Evolutionary conservation across 2,113 vertebrate genomes (phyloP).

Genomic region (Hippocampus barbouri): DNA sequence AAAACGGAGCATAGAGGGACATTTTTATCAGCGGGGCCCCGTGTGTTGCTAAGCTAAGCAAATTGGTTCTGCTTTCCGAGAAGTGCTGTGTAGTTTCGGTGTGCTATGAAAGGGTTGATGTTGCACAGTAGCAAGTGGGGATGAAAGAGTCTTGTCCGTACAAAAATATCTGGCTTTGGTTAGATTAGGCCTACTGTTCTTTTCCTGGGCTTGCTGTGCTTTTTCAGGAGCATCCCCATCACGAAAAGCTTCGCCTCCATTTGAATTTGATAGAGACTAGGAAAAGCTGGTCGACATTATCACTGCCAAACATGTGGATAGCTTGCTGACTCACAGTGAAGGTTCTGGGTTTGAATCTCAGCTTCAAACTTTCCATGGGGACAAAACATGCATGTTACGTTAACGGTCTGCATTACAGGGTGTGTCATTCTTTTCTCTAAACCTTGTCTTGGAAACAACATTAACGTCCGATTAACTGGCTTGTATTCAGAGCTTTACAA

Average conservation of each 20-base stretch:
- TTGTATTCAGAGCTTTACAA: neutral
- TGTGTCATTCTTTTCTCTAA: neutral
- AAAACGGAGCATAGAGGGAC: conserved; percentile 47
- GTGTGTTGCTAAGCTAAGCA: conserved; percentile 71
- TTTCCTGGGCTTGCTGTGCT: conserved; percentile 61
- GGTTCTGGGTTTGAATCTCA: neutral
- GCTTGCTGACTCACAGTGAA: neutral
- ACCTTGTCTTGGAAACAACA: neutral
- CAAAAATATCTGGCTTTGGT: conserved; percentile 70
- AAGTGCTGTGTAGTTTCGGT: conserved; percentile 60
- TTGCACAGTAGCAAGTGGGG: conserved; percentile 60
- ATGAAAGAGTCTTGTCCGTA: conserved; percentile 65
- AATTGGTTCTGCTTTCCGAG: conserved; percentile 72
- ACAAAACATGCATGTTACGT: neutral
- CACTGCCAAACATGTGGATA: conserved; percentile 40
- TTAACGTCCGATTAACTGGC: conserved; percentile 8
- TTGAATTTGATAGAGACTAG: conserved; percentile 65
- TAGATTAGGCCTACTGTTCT: conserved; percentile 74
- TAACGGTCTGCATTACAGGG: neutral
- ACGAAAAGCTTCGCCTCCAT: conserved; percentile 66
- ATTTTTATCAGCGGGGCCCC: conserved; percentile 56
- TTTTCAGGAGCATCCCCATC: conserved; percentile 73
- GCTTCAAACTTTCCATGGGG: neutral
- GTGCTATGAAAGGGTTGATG: conserved; percentile 67
- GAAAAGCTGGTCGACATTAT: conserved; percentile 62